Conservation (phyloP, 2,888 invertebrate species). For the Synergus itoensis region DNA sequence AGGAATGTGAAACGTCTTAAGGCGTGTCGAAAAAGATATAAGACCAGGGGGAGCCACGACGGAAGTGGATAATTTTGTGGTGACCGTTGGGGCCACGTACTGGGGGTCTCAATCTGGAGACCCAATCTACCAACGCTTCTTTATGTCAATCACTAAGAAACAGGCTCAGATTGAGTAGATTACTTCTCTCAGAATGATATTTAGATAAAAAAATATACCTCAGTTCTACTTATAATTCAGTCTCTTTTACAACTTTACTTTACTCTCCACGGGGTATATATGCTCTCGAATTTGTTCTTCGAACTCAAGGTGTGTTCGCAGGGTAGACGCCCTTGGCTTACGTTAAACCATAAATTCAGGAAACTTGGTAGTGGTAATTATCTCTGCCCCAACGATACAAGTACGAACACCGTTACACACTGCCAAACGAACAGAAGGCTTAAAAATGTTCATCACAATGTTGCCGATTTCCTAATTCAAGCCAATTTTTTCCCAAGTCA, state of each 20-base stretch:
- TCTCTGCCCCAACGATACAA: conserved; percentile 50
- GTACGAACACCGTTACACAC: conserved; percentile 10
- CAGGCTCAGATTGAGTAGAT: conserved; percentile 22
- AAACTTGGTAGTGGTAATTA: conserved; percentile 56
- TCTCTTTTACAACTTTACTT: not conserved
- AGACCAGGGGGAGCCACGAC: conserved; percentile 15
- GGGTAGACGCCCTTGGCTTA: conserved; percentile 16
- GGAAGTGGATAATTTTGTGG: conserved; percentile 36
- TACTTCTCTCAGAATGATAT: not conserved
- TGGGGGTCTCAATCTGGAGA: conserved; percentile 28
- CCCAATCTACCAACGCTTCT: conserved; percentile 24
- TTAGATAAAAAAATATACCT: not conserved
- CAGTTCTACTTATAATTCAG: no score
- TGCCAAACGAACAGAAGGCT: not conserved
- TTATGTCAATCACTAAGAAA: conserved; percentile 32
- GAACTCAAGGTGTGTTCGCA: conserved; percentile 15
- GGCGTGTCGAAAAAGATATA: conserved; percentile 12
- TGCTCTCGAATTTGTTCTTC: conserved; percentile 7
- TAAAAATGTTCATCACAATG: conserved; percentile 15
- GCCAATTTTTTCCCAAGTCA: no score
- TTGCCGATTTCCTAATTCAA: not conserved
- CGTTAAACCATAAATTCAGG: conserved; percentile 44
- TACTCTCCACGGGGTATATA: not conserved
- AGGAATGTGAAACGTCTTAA: conserved; percentile 32
- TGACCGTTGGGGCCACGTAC: conserved; percentile 24